Evolutionary conservation across 2,888 invertebrate genomes (phyloP), one percentile per base, ranked within the genome.

Genomic region (Polymixis flavicincta): DNA sequence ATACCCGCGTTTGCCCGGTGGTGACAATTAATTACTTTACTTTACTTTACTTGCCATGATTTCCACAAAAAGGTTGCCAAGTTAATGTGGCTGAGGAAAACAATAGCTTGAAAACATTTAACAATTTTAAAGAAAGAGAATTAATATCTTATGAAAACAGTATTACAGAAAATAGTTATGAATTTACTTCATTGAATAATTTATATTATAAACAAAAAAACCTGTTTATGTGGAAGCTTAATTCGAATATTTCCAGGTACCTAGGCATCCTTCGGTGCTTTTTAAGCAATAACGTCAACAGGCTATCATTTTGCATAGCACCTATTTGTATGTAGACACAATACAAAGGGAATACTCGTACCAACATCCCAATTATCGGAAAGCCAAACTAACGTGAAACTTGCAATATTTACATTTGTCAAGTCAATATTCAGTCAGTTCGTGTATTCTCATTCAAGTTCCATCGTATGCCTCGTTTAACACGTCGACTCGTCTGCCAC

Each of bases 361-460:
- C 8, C 13, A 9, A 65, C 42, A 65, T 55, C n/a, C n/a, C 55
- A 83, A 82, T 72, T 54, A 81, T 14, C 22, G 14, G 50, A 59
- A 85, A 74, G 28, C 32, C 28, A 42, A 68, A 63, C 45, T 48
- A 85, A 74, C 71, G 45, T 50, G 25, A 52, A 74, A 78, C 70
- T 68, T 75, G 75, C 72, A 68, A 79, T 83, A 73, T 76, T 85
- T 82, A 74, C 74, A 67, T 78, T 82, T 74, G 37, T 76, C 71
- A 74, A 82, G 76, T 76, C 69, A 85, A 85, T 83, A 79, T 72
- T 74, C 76, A 85, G 75, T 74, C 74, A 64, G 73, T 79, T 71
- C 69, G 76, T 80, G 68, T 86, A 84, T 78, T 81, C 75, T 83
- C 81, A 86, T 85, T 86, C 74, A 78, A 74, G 86, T 84, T 81